Base-by-base conservation (phyloP, 2,113 vertebrate genomes). In the Silurus meridionalis region DNA sequence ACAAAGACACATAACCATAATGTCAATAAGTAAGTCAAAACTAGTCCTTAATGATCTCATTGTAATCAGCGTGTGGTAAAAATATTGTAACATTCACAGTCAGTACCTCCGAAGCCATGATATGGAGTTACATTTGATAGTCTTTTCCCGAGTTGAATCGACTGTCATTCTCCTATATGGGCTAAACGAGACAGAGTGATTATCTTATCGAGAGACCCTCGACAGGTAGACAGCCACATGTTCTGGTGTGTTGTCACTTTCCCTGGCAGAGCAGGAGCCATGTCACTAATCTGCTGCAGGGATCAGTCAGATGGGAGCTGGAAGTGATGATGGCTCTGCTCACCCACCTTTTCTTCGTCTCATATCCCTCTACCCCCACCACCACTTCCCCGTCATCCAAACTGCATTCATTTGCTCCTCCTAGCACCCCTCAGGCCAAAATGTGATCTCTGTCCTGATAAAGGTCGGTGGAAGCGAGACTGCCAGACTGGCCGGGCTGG, bases 191-290 rank as follows among this genome's bases (percentile, higher is more conserved):
- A 88, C 25, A 86, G 53, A 69, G 80, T 80, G 80, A 88, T 89
- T 89, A 92, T 93, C 91, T 91, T 91, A 89, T 88, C 88, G 88
- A 90, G 86, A 88, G 89, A 88, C 89, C 86, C 87, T 87, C 86
- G 80, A 82, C 67, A 83, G 88, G 79, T 60, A 85, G 87, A 90
- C 77, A 88, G 88, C 89, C 83, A 87, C 92, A 86, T 90, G 88
- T 89, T 86, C 86, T 87, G 82, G 37, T 92, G 88, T 86, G 85
- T 91, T 94, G 93, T 93, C 94, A 95, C 93, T 95, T 95, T 94
- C 91, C 85, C 89, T 92, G 90, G 93, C 92, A 92, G 91, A 90
- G 85, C 84, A 89, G 91, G 86, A 93, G 90, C 88, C 69, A 87
- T 84, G 89, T 92, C 86, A 87, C 90, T 93, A 94, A 95, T 95